Evolutionary conservation across 2,888 invertebrate genomes (phyloP), one percentile per base, ranked within the genome.

Genomic region (Lasioglossum marginatum): DNA sequence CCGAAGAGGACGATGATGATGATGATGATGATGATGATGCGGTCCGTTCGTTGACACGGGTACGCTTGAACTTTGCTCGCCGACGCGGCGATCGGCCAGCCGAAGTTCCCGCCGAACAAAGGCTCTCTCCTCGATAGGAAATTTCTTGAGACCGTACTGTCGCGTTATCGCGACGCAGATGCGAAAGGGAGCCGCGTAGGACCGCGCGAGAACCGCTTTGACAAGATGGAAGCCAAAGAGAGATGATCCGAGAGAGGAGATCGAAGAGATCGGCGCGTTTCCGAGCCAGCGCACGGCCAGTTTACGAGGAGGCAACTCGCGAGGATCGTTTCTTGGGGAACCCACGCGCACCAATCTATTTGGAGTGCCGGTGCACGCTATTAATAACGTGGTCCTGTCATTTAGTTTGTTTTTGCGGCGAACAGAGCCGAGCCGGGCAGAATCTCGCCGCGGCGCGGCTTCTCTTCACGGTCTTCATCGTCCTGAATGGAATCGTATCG

Each of bases 401-500:
- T 86, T 75, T 81, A 75, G 79, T 81, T 83, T 83, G 87, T 81
- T 86, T 86, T 87, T 52, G 81, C 77, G 60, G 4, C 23, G 81
- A 63, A 63, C 63, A 63, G 63, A 43, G 31, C 68, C 40, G 75
- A 27, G 43, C 71, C 45, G 76, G 81, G 76, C 81, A 83, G 87
- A 90, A 90, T 87, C 88, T 85, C 75, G 74, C 66, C 34, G 66
- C 52, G 60, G 88, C 80, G 77, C 23, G 83, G 63, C 88, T 78
- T 81, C 77, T 45, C 82, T 88, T 90, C 89, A 82, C 81, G 85
- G 82, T 84, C 82, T 82, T 89, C 89, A 85, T 77, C 83, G 83
- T 90, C 85, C 81, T 88, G 66, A 87, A 83, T 90, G 91, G 88
- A 88, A 88, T 90, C 71, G 87, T 89, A 89, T 90, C 91, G 90